phyloP scores from a whole-genome alignment of 92 coral and sea anemone genomes.

The Zoanthus sansibaricus region DNA sequence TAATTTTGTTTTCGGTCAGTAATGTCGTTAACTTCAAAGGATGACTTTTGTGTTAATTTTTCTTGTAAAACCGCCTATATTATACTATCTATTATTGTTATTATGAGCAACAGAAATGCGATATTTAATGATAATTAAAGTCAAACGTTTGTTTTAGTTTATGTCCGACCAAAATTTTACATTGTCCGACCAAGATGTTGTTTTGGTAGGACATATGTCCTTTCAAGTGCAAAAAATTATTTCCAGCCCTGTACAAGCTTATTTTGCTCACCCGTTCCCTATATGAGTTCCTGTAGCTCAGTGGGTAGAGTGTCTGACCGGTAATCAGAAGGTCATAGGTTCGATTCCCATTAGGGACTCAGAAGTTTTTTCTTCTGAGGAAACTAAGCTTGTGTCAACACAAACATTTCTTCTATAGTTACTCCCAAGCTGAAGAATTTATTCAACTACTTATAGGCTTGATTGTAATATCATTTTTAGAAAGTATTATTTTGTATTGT shows the following conservation, averaged over 20 bases:
- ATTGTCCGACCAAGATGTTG: conserved; percentile 33
- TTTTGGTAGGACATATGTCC: conserved; percentile 32
- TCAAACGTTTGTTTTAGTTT: conserved; percentile 6
- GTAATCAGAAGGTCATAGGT: too few relatives aligned
- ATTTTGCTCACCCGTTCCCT: too few relatives aligned
- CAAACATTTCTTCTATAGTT: too few relatives aligned
- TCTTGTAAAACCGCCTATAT: conserved; percentile 17
- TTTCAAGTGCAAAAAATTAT: conserved; percentile 6
- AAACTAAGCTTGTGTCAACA: too few relatives aligned
- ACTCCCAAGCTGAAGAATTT: too few relatives aligned
- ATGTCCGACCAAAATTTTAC: conserved; percentile 3
- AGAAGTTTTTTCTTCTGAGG: too few relatives aligned
- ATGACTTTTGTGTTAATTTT: conserved; percentile 19
- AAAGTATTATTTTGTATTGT: too few relatives aligned
- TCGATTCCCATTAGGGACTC: too few relatives aligned
- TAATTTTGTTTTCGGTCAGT: conserved; percentile 32
- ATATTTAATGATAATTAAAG: conserved; percentile 15
- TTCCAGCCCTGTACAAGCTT: neutral
- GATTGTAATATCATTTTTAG: too few relatives aligned
- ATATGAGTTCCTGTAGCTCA: too few relatives aligned
- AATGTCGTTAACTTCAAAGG: conserved; percentile 12
- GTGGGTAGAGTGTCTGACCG: too few relatives aligned
- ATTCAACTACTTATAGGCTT: too few relatives aligned
- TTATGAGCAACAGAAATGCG: conserved; percentile 22
- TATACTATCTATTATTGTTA: conserved; percentile 27